These are phyloP conservation scores for Ciconia nigra DNA, from an alignment of 2,797 vertebrate species.

Conservation along the genomic window DNA sequence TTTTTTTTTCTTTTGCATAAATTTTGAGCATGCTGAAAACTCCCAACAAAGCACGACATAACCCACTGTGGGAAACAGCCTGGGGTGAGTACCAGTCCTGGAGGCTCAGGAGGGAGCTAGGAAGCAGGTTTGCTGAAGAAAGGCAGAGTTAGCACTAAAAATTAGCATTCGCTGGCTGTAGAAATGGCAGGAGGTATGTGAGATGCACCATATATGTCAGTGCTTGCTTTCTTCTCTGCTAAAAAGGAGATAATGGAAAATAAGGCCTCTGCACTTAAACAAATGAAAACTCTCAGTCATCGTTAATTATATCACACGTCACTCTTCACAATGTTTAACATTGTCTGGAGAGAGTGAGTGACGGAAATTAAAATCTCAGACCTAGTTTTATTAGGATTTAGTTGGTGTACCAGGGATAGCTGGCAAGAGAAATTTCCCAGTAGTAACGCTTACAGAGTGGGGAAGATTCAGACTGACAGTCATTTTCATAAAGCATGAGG, in stretches of 20 bases:
- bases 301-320: constrained; percentile 1
- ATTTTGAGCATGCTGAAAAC: constrained; percentile 29
- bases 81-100: neutral
- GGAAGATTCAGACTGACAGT: neutral
- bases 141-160: neutral
- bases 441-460: neutral
- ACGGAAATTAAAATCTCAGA: constrained; percentile 42
- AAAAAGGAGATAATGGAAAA: neutral
- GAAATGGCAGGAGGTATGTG: neutral
- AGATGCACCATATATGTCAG: neutral
- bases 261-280: neutral
- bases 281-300: constrained; percentile 34
- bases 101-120: neutral
- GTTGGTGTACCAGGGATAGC: neutral
- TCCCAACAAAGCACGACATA: neutral
- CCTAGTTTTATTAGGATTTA: constrained; percentile 24
- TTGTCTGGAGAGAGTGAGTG: constrained; percentile 26
- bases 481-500: neutral
- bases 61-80: neutral
- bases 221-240: neutral
- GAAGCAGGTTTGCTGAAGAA: neutral
- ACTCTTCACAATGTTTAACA: neutral
- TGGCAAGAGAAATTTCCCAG: constrained; percentile 10
- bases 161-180: neutral
- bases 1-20: constrained; percentile 35